phyloP scores from a whole-genome alignment of 2,888 invertebrate species.

The Parnassius smintheus region DNA sequence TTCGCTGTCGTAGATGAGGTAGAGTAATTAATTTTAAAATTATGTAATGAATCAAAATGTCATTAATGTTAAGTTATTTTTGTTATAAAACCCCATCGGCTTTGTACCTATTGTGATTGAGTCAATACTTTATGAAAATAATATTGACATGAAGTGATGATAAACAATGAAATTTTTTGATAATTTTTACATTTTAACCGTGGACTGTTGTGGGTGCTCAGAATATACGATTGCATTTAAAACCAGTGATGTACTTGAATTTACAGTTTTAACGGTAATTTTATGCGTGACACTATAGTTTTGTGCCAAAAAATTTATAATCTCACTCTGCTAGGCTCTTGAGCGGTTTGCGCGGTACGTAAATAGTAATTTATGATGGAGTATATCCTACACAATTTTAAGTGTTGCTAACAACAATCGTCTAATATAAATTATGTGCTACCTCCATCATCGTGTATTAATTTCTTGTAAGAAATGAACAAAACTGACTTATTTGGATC shows the following conservation, averaged over 20 bases:
- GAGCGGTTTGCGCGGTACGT: too few relatives aligned
- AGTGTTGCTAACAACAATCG: too few relatives aligned
- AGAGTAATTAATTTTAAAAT: slow-evolving; percentile 14
- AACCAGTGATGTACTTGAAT: slow-evolving; percentile 3
- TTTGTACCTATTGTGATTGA: slow-evolving; percentile 10
- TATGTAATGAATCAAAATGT: slow-evolving; percentile 12
- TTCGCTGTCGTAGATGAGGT: slow-evolving; percentile 8
- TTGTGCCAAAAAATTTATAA: slow-evolving; percentile 10
- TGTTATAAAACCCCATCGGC: slow-evolving; percentile 10
- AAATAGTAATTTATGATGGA: too few relatives aligned
- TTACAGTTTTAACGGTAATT: slow-evolving; percentile 3
- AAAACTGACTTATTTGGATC: slow-evolving; percentile 32
- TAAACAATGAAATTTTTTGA: slow-evolving; percentile 9
- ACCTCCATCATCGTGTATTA: too few relatives aligned
- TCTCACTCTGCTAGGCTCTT: too few relatives aligned
- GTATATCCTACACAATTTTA: too few relatives aligned
- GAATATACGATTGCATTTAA: slow-evolving; percentile 19
- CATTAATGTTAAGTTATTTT: slow-evolving; percentile 16
- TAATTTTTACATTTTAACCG: slow-evolving; percentile 9
- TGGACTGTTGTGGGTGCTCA: slow-evolving; percentile 23
- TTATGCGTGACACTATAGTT: not conserved
- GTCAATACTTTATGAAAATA: slow-evolving; percentile 13
- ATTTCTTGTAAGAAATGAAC: too few relatives aligned
- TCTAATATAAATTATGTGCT: too few relatives aligned
- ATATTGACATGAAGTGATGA: slow-evolving; percentile 1